These are phyloP conservation scores for Leistus spinibarbis DNA, from an alignment of 2,888 invertebrate species.

Conservation along the genomic window DNA sequence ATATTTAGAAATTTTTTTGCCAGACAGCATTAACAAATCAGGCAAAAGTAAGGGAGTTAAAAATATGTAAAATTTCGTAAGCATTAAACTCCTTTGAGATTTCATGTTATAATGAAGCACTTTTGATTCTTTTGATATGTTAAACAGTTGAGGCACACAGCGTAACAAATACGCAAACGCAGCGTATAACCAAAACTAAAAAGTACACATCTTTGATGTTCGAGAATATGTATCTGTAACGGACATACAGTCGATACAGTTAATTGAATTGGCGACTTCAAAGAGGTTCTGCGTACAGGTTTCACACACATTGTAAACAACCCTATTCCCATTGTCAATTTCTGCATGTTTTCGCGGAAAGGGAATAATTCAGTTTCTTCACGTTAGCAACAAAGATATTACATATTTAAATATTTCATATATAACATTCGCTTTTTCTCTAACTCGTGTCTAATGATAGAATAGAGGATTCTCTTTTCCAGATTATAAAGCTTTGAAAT, in stretches of 20 bases:
- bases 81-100: conserved; percentile 35
- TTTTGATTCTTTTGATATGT: conserved; percentile 39
- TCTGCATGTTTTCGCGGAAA: neutral
- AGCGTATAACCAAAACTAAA: neutral
- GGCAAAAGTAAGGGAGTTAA: neutral
- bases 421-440: no score
- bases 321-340: neutral
- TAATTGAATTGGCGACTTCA: conserved; percentile 36
- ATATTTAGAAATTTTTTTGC: no score
- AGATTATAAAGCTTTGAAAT: no score
- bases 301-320: neutral
- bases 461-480: no score
- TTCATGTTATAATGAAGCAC: conserved; percentile 37
- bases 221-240: conserved; percentile 37
- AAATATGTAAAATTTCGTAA: conserved; percentile 35
- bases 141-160: conserved; percentile 14
- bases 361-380: no score
- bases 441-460: no score
- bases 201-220: conserved; percentile 27
- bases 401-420: no score
- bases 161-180: neutral
- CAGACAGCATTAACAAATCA: conserved; percentile 35
- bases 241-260: conserved; percentile 34
- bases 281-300: conserved; percentile 2
- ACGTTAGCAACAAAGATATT: no score